phyloP scores from a whole-genome alignment of 2,888 invertebrate genomes.

The Portevinia maculata region DNA sequence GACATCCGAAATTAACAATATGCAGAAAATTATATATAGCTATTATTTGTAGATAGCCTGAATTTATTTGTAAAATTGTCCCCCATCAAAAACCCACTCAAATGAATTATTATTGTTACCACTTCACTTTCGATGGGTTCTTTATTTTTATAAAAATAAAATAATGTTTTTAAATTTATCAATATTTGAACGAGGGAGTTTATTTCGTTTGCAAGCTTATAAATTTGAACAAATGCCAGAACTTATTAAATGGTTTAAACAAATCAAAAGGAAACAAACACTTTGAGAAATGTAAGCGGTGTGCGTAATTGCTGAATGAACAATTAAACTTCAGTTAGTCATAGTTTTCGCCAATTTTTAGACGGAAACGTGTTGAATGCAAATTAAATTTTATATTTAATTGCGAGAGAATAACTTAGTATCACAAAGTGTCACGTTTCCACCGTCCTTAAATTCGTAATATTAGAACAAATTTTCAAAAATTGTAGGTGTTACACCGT shows the following conservation, averaged over 20 bases:
- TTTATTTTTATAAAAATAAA: not conserved
- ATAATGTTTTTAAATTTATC: not conserved
- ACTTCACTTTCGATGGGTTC: slow-evolving; percentile 6
- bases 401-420: no score
- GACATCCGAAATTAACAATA: slow-evolving; percentile 26
- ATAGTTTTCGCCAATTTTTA: slow-evolving; percentile 6
- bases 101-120: slow-evolving; percentile 1
- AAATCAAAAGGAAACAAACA: no score
- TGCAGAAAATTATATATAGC: no score
- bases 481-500: no score
- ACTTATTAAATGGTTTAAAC: slow-evolving; percentile 53
- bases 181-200: not conserved
- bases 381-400: not conserved
- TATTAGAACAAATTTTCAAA: no score
- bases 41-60: not conserved
- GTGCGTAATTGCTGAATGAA: slow-evolving; percentile 12
- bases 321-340: no score
- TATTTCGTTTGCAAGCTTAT: slow-evolving; percentile 6
- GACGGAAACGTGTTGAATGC: not conserved
- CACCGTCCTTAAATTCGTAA: no score
- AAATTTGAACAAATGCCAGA: slow-evolving; percentile 44
- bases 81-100: not conserved
- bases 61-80: no score
- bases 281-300: not conserved
- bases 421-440: no score